Conservation (phyloP, 1,140 invertebrate genomes). For the Diplogasteroides magnus region DNA sequence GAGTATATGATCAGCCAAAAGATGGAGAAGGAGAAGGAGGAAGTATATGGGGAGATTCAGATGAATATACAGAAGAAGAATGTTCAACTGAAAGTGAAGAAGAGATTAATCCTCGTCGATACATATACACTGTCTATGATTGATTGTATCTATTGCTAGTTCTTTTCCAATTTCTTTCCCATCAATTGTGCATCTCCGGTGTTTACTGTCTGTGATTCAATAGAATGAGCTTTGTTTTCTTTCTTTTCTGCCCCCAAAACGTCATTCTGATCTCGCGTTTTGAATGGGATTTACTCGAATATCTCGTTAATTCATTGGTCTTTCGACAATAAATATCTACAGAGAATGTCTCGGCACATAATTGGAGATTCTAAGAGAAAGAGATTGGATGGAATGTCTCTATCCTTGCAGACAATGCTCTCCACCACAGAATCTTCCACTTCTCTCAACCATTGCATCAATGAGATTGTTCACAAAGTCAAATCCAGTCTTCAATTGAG, state of each 20-base stretch:
- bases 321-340: too few relatives aligned
- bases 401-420: conserved; percentile 30
- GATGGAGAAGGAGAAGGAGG: not conserved
- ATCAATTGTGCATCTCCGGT: conserved; percentile 1
- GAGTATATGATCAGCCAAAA: conserved; percentile 25
- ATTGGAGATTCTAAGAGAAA: too few relatives aligned
- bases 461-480: conserved; percentile 55
- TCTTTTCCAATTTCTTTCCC: conserved; percentile 4
- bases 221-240: not conserved
- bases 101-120: conserved; percentile 4
- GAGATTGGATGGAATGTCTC: too few relatives aligned
- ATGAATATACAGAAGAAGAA: not conserved
- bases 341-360: too few relatives aligned
- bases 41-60: not conserved
- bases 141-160: too few relatives aligned
- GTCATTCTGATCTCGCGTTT: too few relatives aligned
- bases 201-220: not conserved
- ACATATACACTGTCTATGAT: conserved; percentile 32
- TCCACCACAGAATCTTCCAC: conserved; percentile 49
- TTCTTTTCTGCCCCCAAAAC: too few relatives aligned
- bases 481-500: conserved; percentile 53
- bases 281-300: too few relatives aligned
- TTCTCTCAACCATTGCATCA: conserved; percentile 54
- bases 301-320: too few relatives aligned
- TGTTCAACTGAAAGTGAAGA: conserved; percentile 9